phyloP scores from a whole-genome alignment of 1,140 invertebrate genomes.

The Campoletis sonorensis region DNA sequence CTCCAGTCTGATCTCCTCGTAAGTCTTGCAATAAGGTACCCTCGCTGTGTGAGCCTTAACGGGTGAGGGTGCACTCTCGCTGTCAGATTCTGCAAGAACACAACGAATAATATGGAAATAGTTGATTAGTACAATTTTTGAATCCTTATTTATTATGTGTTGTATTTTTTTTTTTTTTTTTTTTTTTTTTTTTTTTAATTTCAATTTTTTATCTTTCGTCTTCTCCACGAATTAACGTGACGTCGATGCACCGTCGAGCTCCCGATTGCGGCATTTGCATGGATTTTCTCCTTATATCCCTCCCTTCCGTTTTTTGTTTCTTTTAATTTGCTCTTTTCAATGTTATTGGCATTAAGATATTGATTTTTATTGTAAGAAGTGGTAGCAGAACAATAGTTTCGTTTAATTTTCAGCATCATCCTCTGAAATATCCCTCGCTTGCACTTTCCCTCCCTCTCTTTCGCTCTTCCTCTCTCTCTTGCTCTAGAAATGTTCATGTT shows the following conservation, averaged over 20 bases:
- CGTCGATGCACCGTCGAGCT: conserved; percentile 18
- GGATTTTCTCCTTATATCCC: conserved; percentile 31
- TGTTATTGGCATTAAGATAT: conserved; percentile 31
- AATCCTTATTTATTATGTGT: background rate
- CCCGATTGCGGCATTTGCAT: conserved; percentile 31
- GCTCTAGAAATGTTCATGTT: background rate
- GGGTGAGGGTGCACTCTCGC: conserved; percentile 81
- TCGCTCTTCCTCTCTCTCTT: background rate
- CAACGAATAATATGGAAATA: conserved; percentile 69
- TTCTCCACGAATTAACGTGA: background rate
- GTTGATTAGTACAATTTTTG: conserved; percentile 44
- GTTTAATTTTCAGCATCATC: conserved; percentile 4
- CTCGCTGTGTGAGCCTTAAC: conserved; percentile 72
- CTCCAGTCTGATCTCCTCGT: conserved; percentile 82
- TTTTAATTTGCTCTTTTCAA: conserved; percentile 11
- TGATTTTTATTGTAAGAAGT: conserved; percentile 19
- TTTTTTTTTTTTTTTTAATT: background rate
- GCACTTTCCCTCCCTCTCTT: background rate
- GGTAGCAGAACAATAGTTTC: conserved; percentile 17
- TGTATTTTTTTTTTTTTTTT: background rate
- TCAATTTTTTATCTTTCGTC: background rate
- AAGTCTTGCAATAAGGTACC: conserved; percentile 78
- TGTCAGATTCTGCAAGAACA: conserved; percentile 86
- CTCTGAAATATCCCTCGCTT: background rate
- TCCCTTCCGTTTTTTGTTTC: conserved; percentile 34